Evolutionary conservation across 2,113 vertebrate genomes (phyloP).

Genomic region (Platichthys stellatus): DNA sequence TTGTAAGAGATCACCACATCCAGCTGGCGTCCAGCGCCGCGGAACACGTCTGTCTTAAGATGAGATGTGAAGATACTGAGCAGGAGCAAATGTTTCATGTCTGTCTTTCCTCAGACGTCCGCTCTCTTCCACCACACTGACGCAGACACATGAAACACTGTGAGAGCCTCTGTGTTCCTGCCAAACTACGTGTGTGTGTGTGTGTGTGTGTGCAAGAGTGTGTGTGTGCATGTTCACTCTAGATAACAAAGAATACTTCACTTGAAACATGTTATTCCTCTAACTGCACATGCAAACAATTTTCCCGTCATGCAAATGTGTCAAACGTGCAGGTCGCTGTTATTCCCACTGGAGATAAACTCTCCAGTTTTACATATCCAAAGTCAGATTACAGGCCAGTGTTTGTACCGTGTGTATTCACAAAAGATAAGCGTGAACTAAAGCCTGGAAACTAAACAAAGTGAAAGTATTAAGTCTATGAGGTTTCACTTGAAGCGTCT

Average conservation of each 20-base stretch:
- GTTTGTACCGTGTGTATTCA: neutral
- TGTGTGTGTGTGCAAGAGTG: slow-evolving; percentile 2
- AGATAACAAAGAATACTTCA: slow-evolving; percentile 16
- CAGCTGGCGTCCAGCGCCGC: neutral
- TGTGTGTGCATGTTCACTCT: slow-evolving; percentile 17
- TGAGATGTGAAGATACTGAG: slow-evolving; percentile 44
- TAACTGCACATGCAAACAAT: slow-evolving; percentile 40
- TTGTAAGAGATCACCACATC: slow-evolving; percentile 22
- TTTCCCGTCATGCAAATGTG: slow-evolving; percentile 39
- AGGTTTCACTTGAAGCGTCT: neutral
- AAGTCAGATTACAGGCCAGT: slow-evolving; percentile 4
- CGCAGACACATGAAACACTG: slow-evolving; percentile 50
- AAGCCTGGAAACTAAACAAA: slow-evolving; percentile 1
- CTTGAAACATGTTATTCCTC: slow-evolving; percentile 23
- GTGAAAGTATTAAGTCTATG: neutral
- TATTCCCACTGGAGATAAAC: slow-evolving; percentile 6
- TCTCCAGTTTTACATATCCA: slow-evolving; percentile 12
- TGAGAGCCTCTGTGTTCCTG: slow-evolving; percentile 45
- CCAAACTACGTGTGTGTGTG: slow-evolving; percentile 23
- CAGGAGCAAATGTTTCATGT: slow-evolving; percentile 56
- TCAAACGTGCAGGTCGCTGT: neutral
- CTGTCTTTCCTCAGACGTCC: slow-evolving; percentile 58
- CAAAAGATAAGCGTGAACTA: neutral
- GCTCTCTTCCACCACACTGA: slow-evolving; percentile 57
- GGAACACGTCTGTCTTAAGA: slow-evolving; percentile 6